Conservation (phyloP, 2,888 invertebrate species). For the Andrena camellia region DNA sequence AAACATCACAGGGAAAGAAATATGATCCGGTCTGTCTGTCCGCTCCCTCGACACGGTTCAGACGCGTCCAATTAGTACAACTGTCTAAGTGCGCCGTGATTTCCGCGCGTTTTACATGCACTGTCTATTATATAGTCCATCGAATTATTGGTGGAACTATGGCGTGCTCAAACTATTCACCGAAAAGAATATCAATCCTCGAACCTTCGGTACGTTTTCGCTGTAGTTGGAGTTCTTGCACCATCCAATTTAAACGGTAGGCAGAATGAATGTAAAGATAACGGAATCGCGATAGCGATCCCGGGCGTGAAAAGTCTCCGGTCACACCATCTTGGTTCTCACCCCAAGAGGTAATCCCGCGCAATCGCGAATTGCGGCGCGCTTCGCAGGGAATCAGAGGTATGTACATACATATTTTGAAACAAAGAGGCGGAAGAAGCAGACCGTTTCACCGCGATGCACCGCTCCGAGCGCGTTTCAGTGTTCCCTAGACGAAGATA, state of each 20-base stretch:
- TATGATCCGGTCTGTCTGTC: slow-evolving; percentile 18
- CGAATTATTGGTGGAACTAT: not conserved
- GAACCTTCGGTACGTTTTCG: not conserved
- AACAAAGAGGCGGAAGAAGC: not conserved
- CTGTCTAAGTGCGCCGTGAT: slow-evolving; percentile 8
- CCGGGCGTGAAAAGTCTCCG: too few relatives aligned
- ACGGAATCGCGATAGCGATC: too few relatives aligned
- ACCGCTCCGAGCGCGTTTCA: not conserved
- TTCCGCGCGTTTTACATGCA: not conserved
- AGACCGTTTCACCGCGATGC: not conserved
- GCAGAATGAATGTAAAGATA: too few relatives aligned
- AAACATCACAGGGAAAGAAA: slow-evolving; percentile 53
- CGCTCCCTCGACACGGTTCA: not conserved
- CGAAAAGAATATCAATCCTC: not conserved
- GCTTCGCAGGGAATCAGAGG: too few relatives aligned
- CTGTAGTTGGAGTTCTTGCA: too few relatives aligned
- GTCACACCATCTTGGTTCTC: too few relatives aligned
- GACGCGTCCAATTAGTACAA: not conserved
- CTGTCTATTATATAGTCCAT: not conserved
- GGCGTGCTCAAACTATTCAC: not conserved
- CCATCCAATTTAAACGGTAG: too few relatives aligned
- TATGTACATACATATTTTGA: too few relatives aligned
- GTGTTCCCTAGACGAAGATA: slow-evolving; percentile 29
- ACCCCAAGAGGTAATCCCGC: too few relatives aligned
- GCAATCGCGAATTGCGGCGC: too few relatives aligned